These are phyloP conservation scores for Trinorchestia longiramus DNA, from an alignment of 1,140 invertebrate species.

Conservation along the genomic window DNA sequence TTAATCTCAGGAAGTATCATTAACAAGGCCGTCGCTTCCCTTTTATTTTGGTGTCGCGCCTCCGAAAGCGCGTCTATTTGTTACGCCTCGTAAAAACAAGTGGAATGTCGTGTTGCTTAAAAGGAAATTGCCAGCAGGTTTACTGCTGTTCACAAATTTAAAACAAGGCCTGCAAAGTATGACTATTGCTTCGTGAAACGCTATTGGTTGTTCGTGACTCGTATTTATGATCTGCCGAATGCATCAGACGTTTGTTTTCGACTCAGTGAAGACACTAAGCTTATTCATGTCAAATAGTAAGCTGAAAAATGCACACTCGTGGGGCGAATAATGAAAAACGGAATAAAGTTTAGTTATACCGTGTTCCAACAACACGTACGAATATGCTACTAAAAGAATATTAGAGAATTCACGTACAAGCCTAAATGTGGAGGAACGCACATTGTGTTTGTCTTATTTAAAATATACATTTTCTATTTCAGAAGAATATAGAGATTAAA, in stretches of 20 bases:
- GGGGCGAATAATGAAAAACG: too few relatives aligned
- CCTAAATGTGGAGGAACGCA: too few relatives aligned
- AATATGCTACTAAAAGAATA: too few relatives aligned
- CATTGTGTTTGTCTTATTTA: too few relatives aligned
- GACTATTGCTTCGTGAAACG: neutral
- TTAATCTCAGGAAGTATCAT: neutral
- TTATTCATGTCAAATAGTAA: neutral
- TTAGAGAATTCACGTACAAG: too few relatives aligned
- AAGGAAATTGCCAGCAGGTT: neutral
- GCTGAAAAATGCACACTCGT: neutral
- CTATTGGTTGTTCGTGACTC: neutral
- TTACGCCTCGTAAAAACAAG: neutral
- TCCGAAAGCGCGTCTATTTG: neutral
- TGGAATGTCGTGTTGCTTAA: constrained; percentile 7
- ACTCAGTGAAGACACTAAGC: neutral
- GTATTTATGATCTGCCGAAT: neutral
- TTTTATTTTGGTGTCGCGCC: neutral
- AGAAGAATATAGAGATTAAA: too few relatives aligned
- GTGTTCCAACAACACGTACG: too few relatives aligned
- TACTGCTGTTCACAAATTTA: constrained; percentile 1
- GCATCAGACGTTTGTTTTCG: neutral
- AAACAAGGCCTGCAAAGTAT: neutral
- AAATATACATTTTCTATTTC: too few relatives aligned
- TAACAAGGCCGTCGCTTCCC: neutral
- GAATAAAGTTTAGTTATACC: too few relatives aligned